phyloP scores from a whole-genome alignment of 2,113 vertebrate species.

The Ceyx melanurus region DNA sequence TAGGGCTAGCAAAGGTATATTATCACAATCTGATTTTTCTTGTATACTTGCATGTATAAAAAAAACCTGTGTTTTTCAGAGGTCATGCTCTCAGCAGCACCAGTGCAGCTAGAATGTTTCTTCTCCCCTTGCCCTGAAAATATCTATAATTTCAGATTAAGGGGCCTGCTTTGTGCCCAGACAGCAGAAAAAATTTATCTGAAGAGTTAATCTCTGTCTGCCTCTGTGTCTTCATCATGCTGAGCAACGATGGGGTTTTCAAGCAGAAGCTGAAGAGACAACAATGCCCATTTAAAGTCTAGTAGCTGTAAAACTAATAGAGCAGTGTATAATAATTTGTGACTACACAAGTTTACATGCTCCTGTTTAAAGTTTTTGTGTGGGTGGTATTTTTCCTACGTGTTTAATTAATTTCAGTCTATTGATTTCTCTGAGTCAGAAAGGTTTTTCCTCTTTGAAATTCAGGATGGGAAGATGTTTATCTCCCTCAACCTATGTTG shows the following conservation, averaged over 20 bases:
- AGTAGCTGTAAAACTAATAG: background rate
- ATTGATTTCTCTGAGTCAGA: background rate
- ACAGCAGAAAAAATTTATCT: background rate
- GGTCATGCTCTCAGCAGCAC: background rate
- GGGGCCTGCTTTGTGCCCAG: background rate
- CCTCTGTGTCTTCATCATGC: background rate
- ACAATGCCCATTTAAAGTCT: background rate
- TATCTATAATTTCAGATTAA: background rate
- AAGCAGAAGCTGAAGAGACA: background rate
- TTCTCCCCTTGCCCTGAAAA: background rate
- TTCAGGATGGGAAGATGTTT: background rate
- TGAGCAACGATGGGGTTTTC: slow-evolving; percentile 3
- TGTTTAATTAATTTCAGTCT: background rate
- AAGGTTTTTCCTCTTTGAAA: background rate
- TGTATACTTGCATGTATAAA: background rate
- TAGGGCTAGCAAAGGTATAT: background rate
- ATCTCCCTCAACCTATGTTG: background rate
- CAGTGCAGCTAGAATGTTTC: background rate
- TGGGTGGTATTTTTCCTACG: background rate
- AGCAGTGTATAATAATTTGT: background rate
- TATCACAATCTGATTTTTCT: background rate
- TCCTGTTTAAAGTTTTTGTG: background rate
- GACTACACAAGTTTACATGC: background rate
- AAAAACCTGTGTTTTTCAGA: background rate
- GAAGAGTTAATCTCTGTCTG: background rate